Conservation (phyloP, 2,113 vertebrate genomes). For the Microtus richardsoni region DNA sequence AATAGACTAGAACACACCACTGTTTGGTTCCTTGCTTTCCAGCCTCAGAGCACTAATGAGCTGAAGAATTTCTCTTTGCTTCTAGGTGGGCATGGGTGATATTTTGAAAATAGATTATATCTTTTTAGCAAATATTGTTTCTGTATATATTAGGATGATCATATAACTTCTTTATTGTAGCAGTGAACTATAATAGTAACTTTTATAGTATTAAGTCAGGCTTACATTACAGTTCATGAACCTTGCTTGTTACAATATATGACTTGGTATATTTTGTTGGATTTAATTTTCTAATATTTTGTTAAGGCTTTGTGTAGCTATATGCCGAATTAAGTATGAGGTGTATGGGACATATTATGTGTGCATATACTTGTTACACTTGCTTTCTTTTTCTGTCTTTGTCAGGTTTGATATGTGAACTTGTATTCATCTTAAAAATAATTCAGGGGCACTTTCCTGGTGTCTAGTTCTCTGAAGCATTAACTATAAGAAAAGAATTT, state of each 20-base stretch:
- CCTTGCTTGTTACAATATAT: neutral
- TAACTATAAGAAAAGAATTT: conserved; percentile 9
- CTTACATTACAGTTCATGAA: conserved; percentile 4
- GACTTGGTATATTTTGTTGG: neutral
- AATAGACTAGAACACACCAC: neutral
- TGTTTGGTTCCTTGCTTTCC: neutral
- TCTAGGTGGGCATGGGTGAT: neutral
- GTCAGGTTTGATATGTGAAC: neutral
- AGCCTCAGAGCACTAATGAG: neutral
- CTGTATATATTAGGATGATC: neutral
- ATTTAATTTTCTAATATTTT: conserved; percentile 9
- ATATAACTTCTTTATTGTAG: conserved; percentile 13
- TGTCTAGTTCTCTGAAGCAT: conserved; percentile 27
- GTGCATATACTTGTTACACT: neutral
- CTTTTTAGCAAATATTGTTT: conserved; percentile 15
- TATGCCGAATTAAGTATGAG: neutral
- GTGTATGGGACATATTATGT: neutral
- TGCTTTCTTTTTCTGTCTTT: neutral
- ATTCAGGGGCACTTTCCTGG: neutral
- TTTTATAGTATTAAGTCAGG: conserved; percentile 45
- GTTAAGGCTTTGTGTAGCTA: neutral
- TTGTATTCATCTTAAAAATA: neutral
- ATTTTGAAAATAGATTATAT: neutral
- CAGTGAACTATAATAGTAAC: neutral
- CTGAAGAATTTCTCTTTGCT: conserved; percentile 15